These are phyloP conservation scores for Alfaro cultratus DNA, from an alignment of 2,797 vertebrate genomes.

Conservation along the genomic window DNA sequence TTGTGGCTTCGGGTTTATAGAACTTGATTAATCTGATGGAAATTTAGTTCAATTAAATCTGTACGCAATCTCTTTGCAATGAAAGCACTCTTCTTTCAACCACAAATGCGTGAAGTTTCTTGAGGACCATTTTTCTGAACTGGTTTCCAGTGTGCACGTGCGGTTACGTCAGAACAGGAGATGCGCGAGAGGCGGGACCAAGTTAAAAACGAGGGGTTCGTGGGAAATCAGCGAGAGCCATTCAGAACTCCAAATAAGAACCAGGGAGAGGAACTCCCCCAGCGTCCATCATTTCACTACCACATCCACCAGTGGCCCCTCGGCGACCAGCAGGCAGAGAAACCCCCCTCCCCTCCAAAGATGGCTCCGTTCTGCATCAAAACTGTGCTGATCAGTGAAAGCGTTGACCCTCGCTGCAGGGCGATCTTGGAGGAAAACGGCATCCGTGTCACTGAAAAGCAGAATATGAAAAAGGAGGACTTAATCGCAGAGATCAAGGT, in stretches of 20 bases:
- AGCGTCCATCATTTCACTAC: background rate
- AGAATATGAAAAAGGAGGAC: slow-evolving; percentile 86
- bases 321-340: background rate
- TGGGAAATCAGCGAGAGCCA: slow-evolving; percentile 26
- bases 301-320: slow-evolving; percentile 3
- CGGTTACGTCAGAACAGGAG: slow-evolving; percentile 45
- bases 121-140: background rate
- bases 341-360: background rate
- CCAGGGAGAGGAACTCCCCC: slow-evolving; percentile 19
- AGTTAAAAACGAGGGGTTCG: slow-evolving; percentile 22
- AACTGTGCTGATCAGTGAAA: slow-evolving; percentile 90
- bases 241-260: slow-evolving; percentile 55
- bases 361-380: slow-evolving; percentile 86
- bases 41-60: background rate
- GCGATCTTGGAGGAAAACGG: slow-evolving; percentile 87
- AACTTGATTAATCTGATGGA: background rate
- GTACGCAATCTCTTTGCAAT: background rate
- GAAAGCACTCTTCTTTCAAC: background rate
- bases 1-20: background rate
- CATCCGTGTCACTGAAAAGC: slow-evolving; percentile 88
- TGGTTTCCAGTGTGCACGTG: background rate
- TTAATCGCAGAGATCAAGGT: slow-evolving; percentile 91
- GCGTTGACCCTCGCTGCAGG: slow-evolving; percentile 90
- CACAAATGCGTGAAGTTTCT: background rate
- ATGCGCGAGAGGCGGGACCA: slow-evolving; percentile 43